A percentile compares a stretch with the other conserved stretches of the same genome.
Evolutionary conservation across 1,140 invertebrate genomes (phyloP).

Genomic region (Pseudachorutes palmiensis): DNA sequence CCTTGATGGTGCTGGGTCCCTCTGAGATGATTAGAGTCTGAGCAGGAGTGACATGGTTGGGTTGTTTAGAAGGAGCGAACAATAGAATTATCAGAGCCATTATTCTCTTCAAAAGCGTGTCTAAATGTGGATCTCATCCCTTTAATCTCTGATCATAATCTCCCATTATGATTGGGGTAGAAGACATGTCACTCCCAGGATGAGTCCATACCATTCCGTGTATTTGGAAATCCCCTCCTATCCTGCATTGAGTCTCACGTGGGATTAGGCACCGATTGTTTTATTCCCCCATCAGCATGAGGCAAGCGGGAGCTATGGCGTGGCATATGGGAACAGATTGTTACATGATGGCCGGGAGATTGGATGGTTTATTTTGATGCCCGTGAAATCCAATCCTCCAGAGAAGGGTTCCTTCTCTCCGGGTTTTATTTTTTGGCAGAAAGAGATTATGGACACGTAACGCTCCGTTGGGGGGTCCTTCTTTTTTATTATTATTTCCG

Average conservation of each 20-base stretch:
- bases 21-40: background rate
- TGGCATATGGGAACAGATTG: slow-evolving; percentile 6
- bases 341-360: background rate
- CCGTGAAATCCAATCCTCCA: slow-evolving; percentile 9
- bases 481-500: background rate
- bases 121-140: slow-evolving; percentile 28
- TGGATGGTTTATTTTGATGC: slow-evolving; percentile 3
- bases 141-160: slow-evolving; percentile 32
- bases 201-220: background rate
- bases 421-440: background rate
- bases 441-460: slow-evolving; percentile 5
- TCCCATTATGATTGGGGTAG: background rate
- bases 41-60: background rate
- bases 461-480: background rate
- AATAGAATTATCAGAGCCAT: slow-evolving; percentile 11
- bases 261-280: background rate
- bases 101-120: slow-evolving; percentile 17
- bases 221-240: no score
- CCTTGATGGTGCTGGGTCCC: background rate
- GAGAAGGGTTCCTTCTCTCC: background rate
- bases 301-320: no score
- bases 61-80: background rate
- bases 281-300: background rate
- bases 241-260: no score
- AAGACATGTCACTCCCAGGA: no score